Evolutionary conservation across 2,888 invertebrate genomes (phyloP).

Genomic region (Lamproptera curius): DNA sequence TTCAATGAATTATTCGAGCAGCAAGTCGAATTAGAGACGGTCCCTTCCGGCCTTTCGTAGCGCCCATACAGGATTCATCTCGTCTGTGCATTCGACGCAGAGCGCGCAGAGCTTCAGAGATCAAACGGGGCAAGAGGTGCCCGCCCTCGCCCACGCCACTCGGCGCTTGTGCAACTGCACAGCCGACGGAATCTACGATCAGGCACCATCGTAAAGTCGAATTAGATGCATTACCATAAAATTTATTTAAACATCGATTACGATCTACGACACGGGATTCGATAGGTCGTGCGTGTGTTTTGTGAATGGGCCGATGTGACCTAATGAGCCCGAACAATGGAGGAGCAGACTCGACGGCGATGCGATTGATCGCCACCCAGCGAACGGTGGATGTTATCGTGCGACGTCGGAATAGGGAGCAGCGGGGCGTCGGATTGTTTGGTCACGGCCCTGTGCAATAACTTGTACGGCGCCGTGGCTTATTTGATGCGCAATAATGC

Average conservation of each 20-base stretch:
- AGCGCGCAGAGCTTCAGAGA: conserved; percentile 8
- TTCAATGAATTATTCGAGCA: neutral
- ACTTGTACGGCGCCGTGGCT: conserved; percentile 1
- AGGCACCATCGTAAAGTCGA: conserved; percentile 41
- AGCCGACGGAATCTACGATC: conserved; percentile 35
- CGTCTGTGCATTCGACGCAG: conserved; percentile 9
- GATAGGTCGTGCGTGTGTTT: conserved; percentile 32
- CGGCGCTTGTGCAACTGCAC: conserved; percentile 52
- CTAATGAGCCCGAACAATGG: conserved; percentile 54
- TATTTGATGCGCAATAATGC: neutral
- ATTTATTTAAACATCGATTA: conserved; percentile 49
- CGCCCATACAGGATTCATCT: too few relatives aligned
- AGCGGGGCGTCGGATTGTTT: conserved; percentile 41
- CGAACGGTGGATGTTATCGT: conserved; percentile 54
- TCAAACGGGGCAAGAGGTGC: conserved; percentile 23
- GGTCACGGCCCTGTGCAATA: conserved; percentile 17
- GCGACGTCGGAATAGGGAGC: conserved; percentile 38
- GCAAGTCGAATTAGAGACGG: conserved; percentile 2
- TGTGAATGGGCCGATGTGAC: conserved; percentile 37
- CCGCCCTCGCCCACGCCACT: conserved; percentile 53
- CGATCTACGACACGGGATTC: conserved; percentile 21
- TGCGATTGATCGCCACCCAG: conserved; percentile 54
- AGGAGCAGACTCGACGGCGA: conserved; percentile 46
- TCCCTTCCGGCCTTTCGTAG: conserved; percentile 5
- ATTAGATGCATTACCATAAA: conserved; percentile 60